Conservation (phyloP, 2,113 vertebrate species). For the Cygnus atratus region DNA sequence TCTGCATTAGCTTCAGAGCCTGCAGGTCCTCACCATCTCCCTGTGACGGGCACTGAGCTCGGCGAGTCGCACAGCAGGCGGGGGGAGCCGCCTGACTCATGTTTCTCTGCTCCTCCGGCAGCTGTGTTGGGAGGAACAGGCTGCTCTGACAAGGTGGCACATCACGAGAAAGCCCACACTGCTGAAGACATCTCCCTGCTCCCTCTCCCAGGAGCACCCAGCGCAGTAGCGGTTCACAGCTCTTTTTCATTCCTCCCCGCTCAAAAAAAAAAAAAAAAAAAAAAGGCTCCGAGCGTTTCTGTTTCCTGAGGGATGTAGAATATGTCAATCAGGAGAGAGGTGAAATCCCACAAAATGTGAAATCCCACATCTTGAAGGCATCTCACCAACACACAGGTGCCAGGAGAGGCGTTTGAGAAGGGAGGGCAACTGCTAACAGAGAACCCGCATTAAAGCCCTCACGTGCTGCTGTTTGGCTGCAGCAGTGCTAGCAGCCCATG, state of each 20-base stretch:
- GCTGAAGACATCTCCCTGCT: slow-evolving; percentile 23
- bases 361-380: background rate
- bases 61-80: background rate
- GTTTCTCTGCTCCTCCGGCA: slow-evolving; percentile 62
- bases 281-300: slow-evolving; percentile 41
- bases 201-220: slow-evolving; percentile 44
- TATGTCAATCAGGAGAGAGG: slow-evolving; percentile 44
- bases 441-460: slow-evolving; percentile 1
- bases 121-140: slow-evolving; percentile 65
- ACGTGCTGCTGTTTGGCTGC: background rate
- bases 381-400: slow-evolving; percentile 41
- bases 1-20: background rate
- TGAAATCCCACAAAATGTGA: slow-evolving; percentile 24
- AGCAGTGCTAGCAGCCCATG: background rate
- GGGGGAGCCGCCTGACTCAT: slow-evolving; percentile 58
- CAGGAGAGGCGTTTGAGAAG: background rate
- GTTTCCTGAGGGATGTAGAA: background rate
- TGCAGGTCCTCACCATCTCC: background rate
- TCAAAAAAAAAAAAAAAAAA: background rate
- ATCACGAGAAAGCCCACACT: slow-evolving; percentile 68
- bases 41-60: fast-evolving
- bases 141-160: slow-evolving; percentile 71
- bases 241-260: slow-evolving; percentile 42
- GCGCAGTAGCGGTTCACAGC: background rate
- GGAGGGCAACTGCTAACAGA: background rate